A percentile compares a stretch with the other conserved stretches of the same genome.
phyloP scores from a whole-genome alignment of 2,888 invertebrate genomes.

The Himalopsyche japonica region DNA sequence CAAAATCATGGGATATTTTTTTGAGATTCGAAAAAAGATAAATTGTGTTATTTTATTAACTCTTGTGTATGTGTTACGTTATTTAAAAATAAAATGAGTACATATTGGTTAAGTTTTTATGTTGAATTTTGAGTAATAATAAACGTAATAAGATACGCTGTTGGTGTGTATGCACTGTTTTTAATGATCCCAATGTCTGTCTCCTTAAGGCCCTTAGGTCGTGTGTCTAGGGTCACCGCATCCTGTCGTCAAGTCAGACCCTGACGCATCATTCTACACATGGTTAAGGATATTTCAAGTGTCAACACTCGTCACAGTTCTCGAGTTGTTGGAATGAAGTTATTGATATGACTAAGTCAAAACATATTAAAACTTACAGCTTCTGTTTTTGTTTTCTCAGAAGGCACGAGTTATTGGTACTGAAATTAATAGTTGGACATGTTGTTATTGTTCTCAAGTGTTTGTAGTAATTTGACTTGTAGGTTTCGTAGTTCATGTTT shows the following conservation, averaged over 20 bases:
- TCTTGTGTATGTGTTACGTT: too few relatives aligned
- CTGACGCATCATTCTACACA: neutral
- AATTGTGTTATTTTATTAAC: too few relatives aligned
- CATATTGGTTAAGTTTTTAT: too few relatives aligned
- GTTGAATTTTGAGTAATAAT: too few relatives aligned
- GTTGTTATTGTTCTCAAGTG: too few relatives aligned
- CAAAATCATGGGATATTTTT: too few relatives aligned
- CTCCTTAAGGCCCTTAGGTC: neutral
- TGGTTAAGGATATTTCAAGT: neutral
- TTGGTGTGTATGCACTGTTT: neutral
- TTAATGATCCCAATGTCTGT: neutral
- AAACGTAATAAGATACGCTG: neutral
- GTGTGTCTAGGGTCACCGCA: neutral
- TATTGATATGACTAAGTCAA: neutral
- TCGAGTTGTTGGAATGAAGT: neutral
- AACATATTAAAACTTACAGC: neutral
- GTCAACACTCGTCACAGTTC: neutral
- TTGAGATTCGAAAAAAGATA: too few relatives aligned
- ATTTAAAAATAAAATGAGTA: too few relatives aligned
- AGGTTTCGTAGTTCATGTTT: too few relatives aligned
- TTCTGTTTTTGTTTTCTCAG: neutral
- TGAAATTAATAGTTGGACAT: neutral
- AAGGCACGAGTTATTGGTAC: too few relatives aligned
- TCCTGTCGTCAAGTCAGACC: neutral
- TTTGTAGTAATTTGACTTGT: too few relatives aligned